These are phyloP conservation scores for Parasteatoda lunata DNA, from an alignment of 2,888 invertebrate genomes.

Conservation along the genomic window DNA sequence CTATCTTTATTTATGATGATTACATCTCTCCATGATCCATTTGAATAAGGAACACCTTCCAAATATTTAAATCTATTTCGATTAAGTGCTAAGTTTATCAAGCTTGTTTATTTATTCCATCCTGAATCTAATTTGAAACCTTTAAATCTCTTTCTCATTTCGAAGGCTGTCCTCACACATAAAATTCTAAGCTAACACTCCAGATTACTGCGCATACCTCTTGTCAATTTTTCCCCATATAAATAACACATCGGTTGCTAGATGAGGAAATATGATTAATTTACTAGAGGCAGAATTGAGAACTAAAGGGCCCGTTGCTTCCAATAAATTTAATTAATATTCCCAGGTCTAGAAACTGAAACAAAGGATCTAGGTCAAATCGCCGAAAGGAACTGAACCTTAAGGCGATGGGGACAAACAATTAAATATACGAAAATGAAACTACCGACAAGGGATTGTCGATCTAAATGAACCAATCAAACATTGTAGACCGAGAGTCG, in stretches of 20 bases:
- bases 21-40: no score
- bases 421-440: slow-evolving; percentile 48
- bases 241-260: not conserved
- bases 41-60: no score
- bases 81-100: no score
- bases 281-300: slow-evolving; percentile 3
- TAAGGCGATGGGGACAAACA: slow-evolving; percentile 30
- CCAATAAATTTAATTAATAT: slow-evolving; percentile 38
- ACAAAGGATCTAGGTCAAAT: slow-evolving; percentile 53
- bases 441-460: slow-evolving; percentile 22
- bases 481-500: slow-evolving; percentile 15
- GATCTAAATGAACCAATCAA: slow-evolving; percentile 37
- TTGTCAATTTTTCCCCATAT: slow-evolving; percentile 10
- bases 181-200: no score
- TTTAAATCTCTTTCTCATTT: no score
- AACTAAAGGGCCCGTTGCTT: not conserved
- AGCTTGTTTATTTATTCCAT: no score
- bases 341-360: slow-evolving; percentile 9
- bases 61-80: no score
- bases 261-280: slow-evolving; percentile 25
- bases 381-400: slow-evolving; percentile 33
- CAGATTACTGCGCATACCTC: not conserved
- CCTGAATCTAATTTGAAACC: no score
- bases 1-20: no score
- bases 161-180: no score